Conservation (phyloP, 2,113 vertebrate genomes). For the Agelaius phoeniceus region DNA sequence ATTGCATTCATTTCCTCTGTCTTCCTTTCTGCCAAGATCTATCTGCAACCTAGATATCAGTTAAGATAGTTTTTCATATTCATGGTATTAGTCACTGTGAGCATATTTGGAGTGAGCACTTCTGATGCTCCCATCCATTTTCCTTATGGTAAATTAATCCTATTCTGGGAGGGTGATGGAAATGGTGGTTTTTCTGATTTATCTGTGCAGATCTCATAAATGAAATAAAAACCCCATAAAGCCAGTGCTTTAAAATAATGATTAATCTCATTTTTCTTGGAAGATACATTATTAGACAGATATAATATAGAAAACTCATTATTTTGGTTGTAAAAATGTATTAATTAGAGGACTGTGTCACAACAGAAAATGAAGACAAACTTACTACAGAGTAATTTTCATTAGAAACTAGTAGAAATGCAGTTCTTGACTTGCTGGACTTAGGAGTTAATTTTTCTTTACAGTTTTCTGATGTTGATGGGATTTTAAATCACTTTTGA, state of each 20-base stretch:
- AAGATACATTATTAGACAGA: not conserved
- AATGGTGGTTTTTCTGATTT: not conserved
- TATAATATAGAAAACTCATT: not conserved
- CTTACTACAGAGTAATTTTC: not conserved
- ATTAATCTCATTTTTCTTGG: not conserved
- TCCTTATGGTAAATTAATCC: conserved; percentile 1
- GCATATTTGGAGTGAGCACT: not conserved
- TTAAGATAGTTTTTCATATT: conserved; percentile 33
- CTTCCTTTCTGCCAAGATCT: conserved; percentile 49
- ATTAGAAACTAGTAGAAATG: not conserved
- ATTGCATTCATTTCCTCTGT: conserved; percentile 53
- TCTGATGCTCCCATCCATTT: conserved; percentile 33
- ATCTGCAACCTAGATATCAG: not conserved
- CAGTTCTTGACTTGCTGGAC: not conserved
- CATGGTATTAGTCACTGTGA: conserved; percentile 22
- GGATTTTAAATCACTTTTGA: conserved; percentile 6
- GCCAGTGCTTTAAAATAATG: not conserved
- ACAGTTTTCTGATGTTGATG: not conserved
- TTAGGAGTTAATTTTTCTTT: not conserved
- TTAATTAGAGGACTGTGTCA: conserved; percentile 10
- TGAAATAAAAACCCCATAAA: not conserved
- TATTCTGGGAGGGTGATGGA: not conserved
- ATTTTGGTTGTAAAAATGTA: not conserved
- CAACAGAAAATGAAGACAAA: not conserved
- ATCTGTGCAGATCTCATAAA: conserved; percentile 11